Conservation (phyloP, 2,888 invertebrate genomes). For the Ophion slaviceki region DNA sequence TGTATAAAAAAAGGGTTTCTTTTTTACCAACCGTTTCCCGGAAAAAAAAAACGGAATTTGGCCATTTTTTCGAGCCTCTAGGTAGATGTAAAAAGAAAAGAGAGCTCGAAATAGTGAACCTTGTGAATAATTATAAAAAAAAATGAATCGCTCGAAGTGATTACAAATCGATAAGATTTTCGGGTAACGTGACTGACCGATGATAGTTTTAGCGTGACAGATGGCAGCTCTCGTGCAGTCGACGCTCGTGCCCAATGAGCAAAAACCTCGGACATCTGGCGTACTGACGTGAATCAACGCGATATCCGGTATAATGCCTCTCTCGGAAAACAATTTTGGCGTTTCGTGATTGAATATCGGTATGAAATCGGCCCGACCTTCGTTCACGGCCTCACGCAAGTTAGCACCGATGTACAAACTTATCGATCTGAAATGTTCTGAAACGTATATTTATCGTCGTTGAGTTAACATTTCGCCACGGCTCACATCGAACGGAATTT, state of each 20-base stretch:
- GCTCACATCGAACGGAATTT: background rate
- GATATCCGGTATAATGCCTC: constrained; percentile 94
- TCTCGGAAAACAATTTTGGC: constrained; percentile 93
- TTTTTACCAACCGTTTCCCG: too few species aligned
- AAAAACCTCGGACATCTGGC: constrained; percentile 96
- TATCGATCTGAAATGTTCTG: constrained; percentile 89
- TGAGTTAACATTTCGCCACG: background rate
- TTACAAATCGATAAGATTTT: background rate
- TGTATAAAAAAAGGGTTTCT: too few species aligned
- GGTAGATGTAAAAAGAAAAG: too few species aligned
- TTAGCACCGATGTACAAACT: constrained; percentile 97
- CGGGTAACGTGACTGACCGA: constrained; percentile 87
- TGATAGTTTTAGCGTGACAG: constrained; percentile 92
- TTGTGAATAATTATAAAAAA: background rate
- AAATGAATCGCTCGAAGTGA: background rate
- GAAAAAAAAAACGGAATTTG: too few species aligned
- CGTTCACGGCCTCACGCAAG: constrained; percentile 93
- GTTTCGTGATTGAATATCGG: constrained; percentile 98
- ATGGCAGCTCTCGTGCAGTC: constrained; percentile 95
- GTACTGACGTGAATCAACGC: constrained; percentile 91
- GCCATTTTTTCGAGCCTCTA: too few species aligned
- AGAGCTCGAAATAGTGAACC: background rate
- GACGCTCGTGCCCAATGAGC: constrained; percentile 96
- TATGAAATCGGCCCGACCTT: constrained; percentile 95
- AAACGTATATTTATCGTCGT: background rate